A percentile compares a stretch with the other conserved stretches of the same genome.
Evolutionary conservation across 2,888 invertebrate genomes (phyloP).

Genomic region (Enchytraeus crypticus): DNA sequence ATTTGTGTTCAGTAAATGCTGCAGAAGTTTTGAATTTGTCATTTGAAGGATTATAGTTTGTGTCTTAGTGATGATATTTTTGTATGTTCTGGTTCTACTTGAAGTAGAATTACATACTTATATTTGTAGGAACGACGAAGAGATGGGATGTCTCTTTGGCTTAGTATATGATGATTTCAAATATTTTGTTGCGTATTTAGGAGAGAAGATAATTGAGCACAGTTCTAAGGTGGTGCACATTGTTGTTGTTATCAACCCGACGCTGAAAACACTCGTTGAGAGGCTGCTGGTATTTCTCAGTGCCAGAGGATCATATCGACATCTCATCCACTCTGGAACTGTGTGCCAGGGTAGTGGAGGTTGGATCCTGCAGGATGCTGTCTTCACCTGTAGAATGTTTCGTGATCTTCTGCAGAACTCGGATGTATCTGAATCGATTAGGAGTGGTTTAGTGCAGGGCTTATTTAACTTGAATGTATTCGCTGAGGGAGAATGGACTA

Average conservation of each 20-base stretch:
- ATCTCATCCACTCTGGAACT: slow-evolving; percentile 17
- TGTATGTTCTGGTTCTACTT: too few relatives aligned
- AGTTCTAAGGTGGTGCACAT: slow-evolving; percentile 66
- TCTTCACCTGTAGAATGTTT: slow-evolving; percentile 82
- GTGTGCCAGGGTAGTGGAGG: slow-evolving; percentile 8
- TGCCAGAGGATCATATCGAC: slow-evolving; percentile 3
- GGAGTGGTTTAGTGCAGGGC: slow-evolving; percentile 74
- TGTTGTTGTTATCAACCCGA: slow-evolving; percentile 17
- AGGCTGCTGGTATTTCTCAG: slow-evolving; percentile 10
- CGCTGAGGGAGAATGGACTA: slow-evolving; percentile 77
- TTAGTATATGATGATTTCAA: too few relatives aligned
- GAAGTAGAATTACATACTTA: too few relatives aligned
- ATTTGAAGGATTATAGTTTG: too few relatives aligned
- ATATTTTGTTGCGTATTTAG: slow-evolving; percentile 53
- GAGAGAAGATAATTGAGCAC: slow-evolving; percentile 87
- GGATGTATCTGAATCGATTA: slow-evolving; percentile 82
- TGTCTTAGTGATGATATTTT: too few relatives aligned
- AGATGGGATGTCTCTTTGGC: too few relatives aligned
- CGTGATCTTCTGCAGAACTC: slow-evolving; percentile 83
- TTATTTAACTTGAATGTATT: slow-evolving; percentile 80
- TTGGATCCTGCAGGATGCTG: slow-evolving; percentile 66
- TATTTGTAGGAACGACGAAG: too few relatives aligned
- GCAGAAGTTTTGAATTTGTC: too few relatives aligned
- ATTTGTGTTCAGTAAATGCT: too few relatives aligned
- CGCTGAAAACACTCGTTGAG: slow-evolving; percentile 1